Evolutionary conservation across 2,888 invertebrate species (phyloP), one percentile per base, ranked within the genome.

Genomic region (Eudasyphora cyanicolor): DNA sequence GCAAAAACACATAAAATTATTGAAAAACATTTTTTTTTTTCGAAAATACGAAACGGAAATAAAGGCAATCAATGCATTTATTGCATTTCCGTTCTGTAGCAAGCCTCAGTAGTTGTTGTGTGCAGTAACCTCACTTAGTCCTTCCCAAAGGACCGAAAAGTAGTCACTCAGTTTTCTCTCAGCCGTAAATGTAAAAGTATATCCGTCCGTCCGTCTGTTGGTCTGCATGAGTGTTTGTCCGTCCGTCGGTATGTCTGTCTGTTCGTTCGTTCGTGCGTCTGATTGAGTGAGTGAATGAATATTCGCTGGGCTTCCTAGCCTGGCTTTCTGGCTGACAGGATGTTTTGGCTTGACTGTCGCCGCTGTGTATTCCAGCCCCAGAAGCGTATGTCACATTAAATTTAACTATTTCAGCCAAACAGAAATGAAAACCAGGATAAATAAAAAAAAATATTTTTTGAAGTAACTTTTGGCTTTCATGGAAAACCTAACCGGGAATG

Each of bases 281-380:
- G 62, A 38, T 35, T 57, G 71, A 69, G 49, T 80, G 77, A 74
- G 62, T 69, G 76, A 79, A 67, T 73, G 57, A n/a, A n/a, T n/a
- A n/a, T 57, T 27, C 27, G 19, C 14, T 27, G 21, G 57, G 21
- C 21, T 57, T 21, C 27, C 82, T 79, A 62, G 76, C 80, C 82
- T 86, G 82, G 84, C 87, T 75, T 27, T 80, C 79, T 88, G 88
- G 87, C 85, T 88, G 85, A 87, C 85, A 88, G 86, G 86, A 88
- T 88, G 84, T 87, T 83, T 86, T 71, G 73, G 57, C 57, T 69
- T 77, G 76, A 73, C 73, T 74, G 79, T 35, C 74, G 79, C 42
- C 51, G n/a, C n/a, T n/a, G n/a, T n/a, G 64, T 71, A 69, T 77
- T 78, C 19, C 27, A 38, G 60, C 71, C n/a, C 77, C 77, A 60